Evolutionary conservation across 2,113 vertebrate genomes (phyloP).

Genomic region (Engraulis encrasicolus): DNA sequence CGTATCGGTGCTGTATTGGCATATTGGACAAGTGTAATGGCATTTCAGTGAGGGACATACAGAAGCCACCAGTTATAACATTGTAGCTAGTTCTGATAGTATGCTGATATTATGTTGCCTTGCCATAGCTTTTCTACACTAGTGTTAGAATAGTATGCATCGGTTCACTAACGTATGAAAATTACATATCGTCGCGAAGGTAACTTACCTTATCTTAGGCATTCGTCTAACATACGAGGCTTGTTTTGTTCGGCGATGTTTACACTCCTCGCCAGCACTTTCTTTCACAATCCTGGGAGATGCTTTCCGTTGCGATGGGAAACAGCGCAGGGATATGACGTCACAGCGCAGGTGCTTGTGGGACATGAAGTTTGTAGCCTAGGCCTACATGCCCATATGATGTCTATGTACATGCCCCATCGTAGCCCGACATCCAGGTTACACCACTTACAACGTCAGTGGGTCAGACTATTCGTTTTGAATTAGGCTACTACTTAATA

Average conservation of each 20-base stretch:
- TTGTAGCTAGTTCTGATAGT: too few species aligned
- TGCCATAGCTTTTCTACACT: not conserved
- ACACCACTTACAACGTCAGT: too few species aligned
- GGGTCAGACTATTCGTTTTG: too few species aligned
- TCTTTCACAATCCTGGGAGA: not conserved
- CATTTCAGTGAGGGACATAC: not conserved
- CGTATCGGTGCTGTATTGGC: constrained; percentile 64
- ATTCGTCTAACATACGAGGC: constrained; percentile 42
- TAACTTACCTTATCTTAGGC: constrained; percentile 69
- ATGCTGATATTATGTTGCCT: too few species aligned
- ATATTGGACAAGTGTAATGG: not conserved
- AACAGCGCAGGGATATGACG: constrained; percentile 67
- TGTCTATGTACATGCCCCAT: too few species aligned
- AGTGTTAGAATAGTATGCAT: too few species aligned
- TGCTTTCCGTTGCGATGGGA: constrained; percentile 63
- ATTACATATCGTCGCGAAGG: rapidly evolving
- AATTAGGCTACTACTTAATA: too few species aligned
- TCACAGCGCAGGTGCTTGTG: not conserved
- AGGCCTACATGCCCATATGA: not conserved
- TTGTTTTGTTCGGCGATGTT: not conserved
- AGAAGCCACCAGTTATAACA: too few species aligned
- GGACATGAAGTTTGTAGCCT: constrained; percentile 22
- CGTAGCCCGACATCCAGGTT: too few species aligned
- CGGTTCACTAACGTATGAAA: not conserved
- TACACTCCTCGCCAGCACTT: not conserved